Evolutionary conservation across 2,113 vertebrate species (phyloP).

Genomic region (Argyrosomus japonicus): DNA sequence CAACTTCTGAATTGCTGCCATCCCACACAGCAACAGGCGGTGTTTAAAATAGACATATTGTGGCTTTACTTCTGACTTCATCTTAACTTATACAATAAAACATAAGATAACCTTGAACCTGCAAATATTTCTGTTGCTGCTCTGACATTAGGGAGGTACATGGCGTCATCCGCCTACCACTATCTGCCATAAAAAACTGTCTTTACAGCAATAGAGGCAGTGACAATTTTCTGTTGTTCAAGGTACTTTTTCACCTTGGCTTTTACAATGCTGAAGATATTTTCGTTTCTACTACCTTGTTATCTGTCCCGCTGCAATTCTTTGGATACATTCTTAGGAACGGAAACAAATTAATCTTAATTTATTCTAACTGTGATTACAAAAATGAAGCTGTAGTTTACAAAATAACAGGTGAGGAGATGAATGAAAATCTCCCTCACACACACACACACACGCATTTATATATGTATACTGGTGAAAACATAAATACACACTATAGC

Average conservation of each 20-base stretch:
- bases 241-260: conserved; percentile 13
- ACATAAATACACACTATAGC: background rate
- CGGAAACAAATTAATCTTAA: background rate
- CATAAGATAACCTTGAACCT: conserved; percentile 33
- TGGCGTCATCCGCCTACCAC: background rate
- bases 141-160: conserved; percentile 24
- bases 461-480: background rate
- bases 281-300: conserved; percentile 1
- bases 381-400: background rate
- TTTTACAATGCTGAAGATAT: conserved; percentile 14
- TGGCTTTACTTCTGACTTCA: background rate
- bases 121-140: conserved; percentile 4
- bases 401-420: too few species aligned
- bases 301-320: background rate
- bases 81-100: conserved; percentile 29
- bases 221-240: conserved; percentile 1
- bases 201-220: conserved; percentile 24
- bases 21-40: background rate
- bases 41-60: background rate
- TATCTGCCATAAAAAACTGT: conserved; percentile 29
- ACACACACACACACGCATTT: background rate
- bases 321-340: background rate
- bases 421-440: background rate
- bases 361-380: background rate
- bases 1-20: conserved; percentile 7